Conservation (phyloP, 2,797 vertebrate genomes). For the Octomys mimax region DNA sequence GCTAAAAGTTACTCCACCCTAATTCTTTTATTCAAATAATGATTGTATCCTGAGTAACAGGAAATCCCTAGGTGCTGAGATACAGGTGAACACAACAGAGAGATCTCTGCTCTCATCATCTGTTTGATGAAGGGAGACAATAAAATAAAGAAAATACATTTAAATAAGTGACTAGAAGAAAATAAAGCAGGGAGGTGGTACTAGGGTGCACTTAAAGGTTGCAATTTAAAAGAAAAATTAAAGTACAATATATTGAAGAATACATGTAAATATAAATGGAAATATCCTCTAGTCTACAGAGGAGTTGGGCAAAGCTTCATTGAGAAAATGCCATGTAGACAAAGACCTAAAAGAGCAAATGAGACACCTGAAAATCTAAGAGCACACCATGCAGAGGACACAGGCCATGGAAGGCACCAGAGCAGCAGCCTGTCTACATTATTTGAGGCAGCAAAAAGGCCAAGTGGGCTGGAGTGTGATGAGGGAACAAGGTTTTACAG, state of each 20-base stretch:
- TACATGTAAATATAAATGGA: background rate
- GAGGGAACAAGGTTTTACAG: background rate
- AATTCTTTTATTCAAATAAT: background rate
- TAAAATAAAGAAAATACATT: background rate
- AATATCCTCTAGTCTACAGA: background rate
- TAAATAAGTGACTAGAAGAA: background rate
- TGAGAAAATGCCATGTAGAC: background rate
- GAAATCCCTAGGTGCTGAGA: background rate
- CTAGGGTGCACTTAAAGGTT: background rate
- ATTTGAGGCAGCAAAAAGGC: background rate
- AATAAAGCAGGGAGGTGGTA: background rate
- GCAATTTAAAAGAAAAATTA: background rate
- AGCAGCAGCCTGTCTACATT: background rate
- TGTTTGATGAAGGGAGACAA: background rate
- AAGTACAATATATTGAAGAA: background rate
- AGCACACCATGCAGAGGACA: background rate
- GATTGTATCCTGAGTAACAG: background rate
- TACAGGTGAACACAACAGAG: background rate
- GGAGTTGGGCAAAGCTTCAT: background rate
- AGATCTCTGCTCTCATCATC: background rate
- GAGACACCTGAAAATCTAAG: background rate
- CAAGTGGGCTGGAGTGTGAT: background rate
- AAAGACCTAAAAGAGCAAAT: background rate
- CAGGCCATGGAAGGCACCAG: background rate
- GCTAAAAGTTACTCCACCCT: background rate